These are phyloP conservation scores for Ptilonorhynchus violaceus DNA, from an alignment of 2,113 vertebrate genomes.

Conservation along the genomic window DNA sequence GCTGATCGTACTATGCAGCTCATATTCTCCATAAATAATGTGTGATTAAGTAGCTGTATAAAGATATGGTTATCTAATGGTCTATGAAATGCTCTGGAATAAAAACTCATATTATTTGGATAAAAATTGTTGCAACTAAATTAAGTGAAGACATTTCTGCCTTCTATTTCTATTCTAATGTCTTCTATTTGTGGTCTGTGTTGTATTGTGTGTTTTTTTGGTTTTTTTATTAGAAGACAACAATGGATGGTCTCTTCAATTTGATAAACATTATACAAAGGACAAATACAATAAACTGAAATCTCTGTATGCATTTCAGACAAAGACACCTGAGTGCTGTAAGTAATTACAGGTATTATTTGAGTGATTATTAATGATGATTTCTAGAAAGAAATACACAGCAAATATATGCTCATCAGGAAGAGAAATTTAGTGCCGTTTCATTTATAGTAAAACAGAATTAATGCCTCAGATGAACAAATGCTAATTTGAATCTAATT, in stretches of 20 bases:
- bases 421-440: background rate
- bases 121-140: background rate
- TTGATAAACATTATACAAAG: slow-evolving; percentile 85
- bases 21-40: accelerated
- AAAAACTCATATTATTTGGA: background rate
- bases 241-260: slow-evolving; percentile 90
- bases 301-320: slow-evolving; percentile 64
- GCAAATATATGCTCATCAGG: background rate
- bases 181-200: background rate
- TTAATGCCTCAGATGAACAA: background rate
- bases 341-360: slow-evolving; percentile 67
- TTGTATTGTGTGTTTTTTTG: background rate
- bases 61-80: background rate
- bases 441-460: background rate
- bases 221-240: slow-evolving; percentile 82
- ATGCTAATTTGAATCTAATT: background rate
- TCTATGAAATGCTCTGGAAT: background rate
- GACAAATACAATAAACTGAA: slow-evolving; percentile 67
- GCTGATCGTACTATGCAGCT: background rate
- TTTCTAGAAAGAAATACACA: background rate
- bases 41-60: background rate
- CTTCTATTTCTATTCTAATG: background rate
- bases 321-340: slow-evolving; percentile 82
- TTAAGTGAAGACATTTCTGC: background rate
- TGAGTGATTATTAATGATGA: background rate